These are phyloP conservation scores for Nebria salina DNA, from an alignment of 2,888 invertebrate genomes.

Conservation along the genomic window DNA sequence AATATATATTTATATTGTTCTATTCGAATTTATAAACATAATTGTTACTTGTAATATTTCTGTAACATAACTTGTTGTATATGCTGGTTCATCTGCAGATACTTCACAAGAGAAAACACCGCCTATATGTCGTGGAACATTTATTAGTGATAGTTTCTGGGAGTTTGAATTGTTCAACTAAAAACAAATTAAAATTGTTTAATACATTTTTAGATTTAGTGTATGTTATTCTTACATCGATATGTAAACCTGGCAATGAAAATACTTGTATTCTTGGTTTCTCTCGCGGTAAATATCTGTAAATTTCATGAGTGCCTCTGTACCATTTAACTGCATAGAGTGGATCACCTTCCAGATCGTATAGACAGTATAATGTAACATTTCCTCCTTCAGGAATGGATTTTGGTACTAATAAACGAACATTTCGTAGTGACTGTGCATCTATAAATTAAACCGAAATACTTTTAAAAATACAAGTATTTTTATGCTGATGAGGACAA, in stretches of 20 bases:
- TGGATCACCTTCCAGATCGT: constrained; percentile 73
- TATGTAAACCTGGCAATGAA: constrained; percentile 72
- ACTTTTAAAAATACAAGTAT: neutral
- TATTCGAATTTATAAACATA: neutral
- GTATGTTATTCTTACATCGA: constrained; percentile 66
- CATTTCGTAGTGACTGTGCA: constrained; percentile 26
- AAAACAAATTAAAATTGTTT: constrained; percentile 34
- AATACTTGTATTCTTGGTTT: constrained; percentile 73
- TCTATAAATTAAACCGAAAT: constrained; percentile 3
- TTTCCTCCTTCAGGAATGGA: constrained; percentile 62
- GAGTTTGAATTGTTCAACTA: constrained; percentile 76
- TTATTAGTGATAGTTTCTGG: constrained; percentile 73
- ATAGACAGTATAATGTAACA: constrained; percentile 69
- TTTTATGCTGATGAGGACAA: neutral
- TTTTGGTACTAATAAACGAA: constrained; percentile 33
- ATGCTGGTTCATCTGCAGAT: constrained; percentile 74
- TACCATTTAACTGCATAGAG: constrained; percentile 78
- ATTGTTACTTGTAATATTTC: constrained; percentile 35
- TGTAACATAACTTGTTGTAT: constrained; percentile 70
- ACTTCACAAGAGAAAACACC: constrained; percentile 80
- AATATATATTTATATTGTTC: neutral
- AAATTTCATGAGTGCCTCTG: constrained; percentile 74
- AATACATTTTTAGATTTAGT: neutral
- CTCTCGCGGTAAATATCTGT: constrained; percentile 73
- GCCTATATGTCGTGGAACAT: constrained; percentile 73